Percentiles rank a stretch among this genome's conserved stretches.
Evolutionary conservation across 2,888 invertebrate species (phyloP).

Genomic region (Norana najaformis): DNA sequence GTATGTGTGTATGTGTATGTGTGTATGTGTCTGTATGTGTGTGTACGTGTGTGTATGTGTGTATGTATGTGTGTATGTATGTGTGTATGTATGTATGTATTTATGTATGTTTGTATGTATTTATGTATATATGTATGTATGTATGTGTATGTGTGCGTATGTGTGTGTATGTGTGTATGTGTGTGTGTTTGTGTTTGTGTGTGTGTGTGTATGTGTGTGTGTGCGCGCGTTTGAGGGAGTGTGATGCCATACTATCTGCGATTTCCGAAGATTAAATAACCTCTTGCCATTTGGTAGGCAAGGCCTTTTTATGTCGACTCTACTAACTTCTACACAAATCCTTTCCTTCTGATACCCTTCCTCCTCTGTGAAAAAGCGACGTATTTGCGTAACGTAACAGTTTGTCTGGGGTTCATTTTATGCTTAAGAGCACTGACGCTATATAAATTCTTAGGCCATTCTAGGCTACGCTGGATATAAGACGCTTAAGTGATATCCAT

Average conservation of each 20-base stretch:
- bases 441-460: no score
- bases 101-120: neutral
- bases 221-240: no score
- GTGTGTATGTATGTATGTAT: neutral
- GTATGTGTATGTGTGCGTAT: neutral
- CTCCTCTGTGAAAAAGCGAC: no score
- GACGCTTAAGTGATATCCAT: no score
- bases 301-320: neutral
- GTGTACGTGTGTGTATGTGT: neutral
- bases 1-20: neutral
- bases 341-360: neutral
- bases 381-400: no score
- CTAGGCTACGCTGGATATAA: no score
- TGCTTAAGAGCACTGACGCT: no score
- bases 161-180: neutral
- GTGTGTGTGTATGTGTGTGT: neutral
- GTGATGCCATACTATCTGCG: neutral
- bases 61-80: no score
- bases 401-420: no score
- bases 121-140: neutral
- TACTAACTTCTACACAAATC: neutral
- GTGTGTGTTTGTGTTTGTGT: neutral
- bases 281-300: neutral
- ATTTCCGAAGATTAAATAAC: neutral
- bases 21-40: neutral